Evolutionary conservation across 2,113 vertebrate genomes (phyloP).

Genomic region (Serinus canaria): DNA sequence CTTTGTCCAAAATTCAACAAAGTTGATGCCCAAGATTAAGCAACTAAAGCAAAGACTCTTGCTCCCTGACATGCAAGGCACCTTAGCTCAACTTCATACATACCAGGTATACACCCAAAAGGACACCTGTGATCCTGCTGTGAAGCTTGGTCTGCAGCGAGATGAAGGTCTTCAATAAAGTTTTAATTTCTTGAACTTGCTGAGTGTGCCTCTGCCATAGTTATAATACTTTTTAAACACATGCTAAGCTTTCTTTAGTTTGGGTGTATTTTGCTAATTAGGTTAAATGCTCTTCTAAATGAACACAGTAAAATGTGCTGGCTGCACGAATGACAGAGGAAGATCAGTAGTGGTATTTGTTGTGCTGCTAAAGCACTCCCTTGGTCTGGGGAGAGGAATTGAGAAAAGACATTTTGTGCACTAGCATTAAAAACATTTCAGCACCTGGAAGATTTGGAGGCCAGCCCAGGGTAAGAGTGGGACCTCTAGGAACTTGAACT

Average conservation of each 20-base stretch:
- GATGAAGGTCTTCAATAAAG: not conserved
- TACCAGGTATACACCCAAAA: not conserved
- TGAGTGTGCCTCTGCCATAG: not conserved
- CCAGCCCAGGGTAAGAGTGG: not conserved
- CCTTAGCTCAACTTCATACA: not conserved
- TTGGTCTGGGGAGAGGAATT: not conserved
- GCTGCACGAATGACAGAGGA: not conserved
- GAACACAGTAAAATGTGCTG: not conserved
- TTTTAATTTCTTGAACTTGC: not conserved
- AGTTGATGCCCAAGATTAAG: not conserved
- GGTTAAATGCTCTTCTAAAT: not conserved
- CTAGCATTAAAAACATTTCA: not conserved
- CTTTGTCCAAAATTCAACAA: not conserved
- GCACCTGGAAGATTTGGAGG: conserved; percentile 2
- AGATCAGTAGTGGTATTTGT: not conserved
- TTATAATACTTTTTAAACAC: not conserved
- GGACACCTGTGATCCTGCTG: not conserved
- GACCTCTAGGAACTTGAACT: not conserved
- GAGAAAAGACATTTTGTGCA: not conserved
- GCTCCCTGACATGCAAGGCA: not conserved
- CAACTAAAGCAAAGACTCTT: not conserved
- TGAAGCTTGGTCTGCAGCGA: not conserved
- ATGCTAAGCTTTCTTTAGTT: not conserved
- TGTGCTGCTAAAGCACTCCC: not conserved
- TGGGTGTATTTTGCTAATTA: not conserved